Evolutionary conservation across 1,140 invertebrate genomes (phyloP), one percentile per base, ranked within the genome.

Genomic region (Gryon sp.): DNA sequence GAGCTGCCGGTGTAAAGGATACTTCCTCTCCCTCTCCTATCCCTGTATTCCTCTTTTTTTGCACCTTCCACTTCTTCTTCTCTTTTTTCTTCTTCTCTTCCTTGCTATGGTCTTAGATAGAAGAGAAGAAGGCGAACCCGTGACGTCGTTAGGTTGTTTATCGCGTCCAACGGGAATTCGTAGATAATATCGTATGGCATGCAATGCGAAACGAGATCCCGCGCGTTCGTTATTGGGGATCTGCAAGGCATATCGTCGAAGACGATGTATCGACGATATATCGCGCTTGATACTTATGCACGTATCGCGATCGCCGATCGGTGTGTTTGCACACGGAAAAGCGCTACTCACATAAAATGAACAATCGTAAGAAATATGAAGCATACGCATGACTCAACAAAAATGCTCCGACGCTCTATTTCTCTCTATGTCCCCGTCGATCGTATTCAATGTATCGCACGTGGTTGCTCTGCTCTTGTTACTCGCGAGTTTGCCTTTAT

Each of bases 91-190:
- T n/a, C n/a, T n/a, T n/a, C n/a, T n/a, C n/a, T n/a, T n/a, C n/a
- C n/a, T n/a, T n/a, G n/a, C n/a, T n/a, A n/a, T n/a, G n/a, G n/a
- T n/a, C n/a, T n/a, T n/a, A n/a, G n/a, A n/a, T n/a, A n/a, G n/a
- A n/a, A n/a, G 62, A 53, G 30, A 45, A 26, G 40, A 68, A 38
- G 36, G 59, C 40, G 38, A 26, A 50, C 69, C 69, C 50, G 57
- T 73, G 78, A 76, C 74, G 59, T 74, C 70, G 69, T 73, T 77
- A 55, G 59, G 78, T 86, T 85, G 84, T 85, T 87, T 86, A 87
- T 86, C 82, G 84, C 83, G 81, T 87, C 83, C 78, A 81, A 86
- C 82, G 81, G 74, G 81, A 82, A 84, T 85, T 78, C 80, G 50
- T 72, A 84, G 83, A 85, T 83, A 81, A 82, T 81, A 81, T 85